Base-by-base conservation (phyloP, 2,888 invertebrate genomes). In the Tetragonula carbonaria region DNA sequence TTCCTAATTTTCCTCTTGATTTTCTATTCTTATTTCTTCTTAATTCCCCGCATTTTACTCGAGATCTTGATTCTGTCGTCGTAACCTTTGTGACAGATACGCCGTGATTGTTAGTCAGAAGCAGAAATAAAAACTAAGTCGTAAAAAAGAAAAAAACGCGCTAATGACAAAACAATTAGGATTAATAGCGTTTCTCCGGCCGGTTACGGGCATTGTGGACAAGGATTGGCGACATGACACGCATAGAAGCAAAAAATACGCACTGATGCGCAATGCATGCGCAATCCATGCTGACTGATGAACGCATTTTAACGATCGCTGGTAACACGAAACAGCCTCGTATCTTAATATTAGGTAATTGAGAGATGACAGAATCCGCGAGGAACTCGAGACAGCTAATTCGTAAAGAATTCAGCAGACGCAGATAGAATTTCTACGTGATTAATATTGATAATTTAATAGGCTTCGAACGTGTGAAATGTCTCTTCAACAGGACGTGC, bases 161-260 rank as follows among this genome's bases (percentile, higher is more conserved):
- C 57, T 72, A 65, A 65, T 53, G 45, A n/a, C 28, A 28, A 23
- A 14, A 28, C 62, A 65, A 55, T 11, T 18, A 13, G 16, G 65
- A 72, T 72, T 72, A 63, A 72, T 78, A 16, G 72, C 16, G 16
- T 45, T 78, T 38, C 53, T 71, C 63, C 21, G 23, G n/a, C 53
- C 53, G 53, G 38, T 51, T 45, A 8, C 45, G 45, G 0, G 45
- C 45, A 45, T 45, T 8, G 16, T 70, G 51, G 28, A 51, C 68
- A 70, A 76, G 53, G 68, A 45, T 8, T 8, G 38, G 8, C 38
- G 75, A 77, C 50, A 62, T 16, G n/a, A 68, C 5, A 11, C 59
- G 13, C n/a, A 33, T 51, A 33, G n/a, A 62, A 51, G 33, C 28
- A 62, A 68, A 50, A 66, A 45, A 59, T 72, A 59, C 13, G 51